Evolutionary conservation across 37 sponge, comb jelly and placozoan species (phyloP).

Genomic region (Ianthella basta): DNA sequence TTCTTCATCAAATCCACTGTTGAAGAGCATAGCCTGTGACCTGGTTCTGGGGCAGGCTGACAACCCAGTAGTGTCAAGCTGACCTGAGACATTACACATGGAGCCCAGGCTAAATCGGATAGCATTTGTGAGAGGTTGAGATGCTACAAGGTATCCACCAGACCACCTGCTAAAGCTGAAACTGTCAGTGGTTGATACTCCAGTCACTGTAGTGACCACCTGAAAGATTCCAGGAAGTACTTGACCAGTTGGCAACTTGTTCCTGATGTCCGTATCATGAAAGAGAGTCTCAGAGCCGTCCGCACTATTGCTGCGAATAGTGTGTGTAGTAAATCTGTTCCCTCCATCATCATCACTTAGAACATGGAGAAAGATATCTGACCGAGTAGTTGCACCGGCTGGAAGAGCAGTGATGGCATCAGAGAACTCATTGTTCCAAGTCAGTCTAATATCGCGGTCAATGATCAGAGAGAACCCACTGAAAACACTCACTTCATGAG

Average conservation of each 20-base stretch:
- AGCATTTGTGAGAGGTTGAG: too few species aligned
- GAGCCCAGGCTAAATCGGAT: background rate
- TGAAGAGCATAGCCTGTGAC: background rate
- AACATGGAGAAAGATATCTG: background rate
- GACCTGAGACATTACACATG: background rate
- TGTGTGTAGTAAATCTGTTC: background rate
- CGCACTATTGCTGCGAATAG: background rate
- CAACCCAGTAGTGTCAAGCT: background rate
- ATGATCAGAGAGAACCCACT: background rate
- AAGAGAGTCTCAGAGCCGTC: background rate
- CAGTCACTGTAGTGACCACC: background rate
- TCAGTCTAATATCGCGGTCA: slow-evolving; percentile 1
- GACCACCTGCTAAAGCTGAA: slow-evolving; percentile 20
- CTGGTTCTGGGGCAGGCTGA: slow-evolving; percentile 10
- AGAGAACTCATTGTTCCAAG: slow-evolving; percentile 6
- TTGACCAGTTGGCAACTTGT: background rate
- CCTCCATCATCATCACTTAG: background rate
- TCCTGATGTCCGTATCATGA: background rate
- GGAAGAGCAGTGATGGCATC: background rate
- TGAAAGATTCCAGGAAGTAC: background rate
- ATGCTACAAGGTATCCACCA: background rate
- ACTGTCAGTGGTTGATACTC: background rate
- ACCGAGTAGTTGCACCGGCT: background rate
- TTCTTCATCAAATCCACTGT: slow-evolving; percentile 17
- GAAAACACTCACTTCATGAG: slow-evolving; percentile 20